phyloP scores from a whole-genome alignment of 2,888 invertebrate species.

The Camponotus fellah region DNA sequence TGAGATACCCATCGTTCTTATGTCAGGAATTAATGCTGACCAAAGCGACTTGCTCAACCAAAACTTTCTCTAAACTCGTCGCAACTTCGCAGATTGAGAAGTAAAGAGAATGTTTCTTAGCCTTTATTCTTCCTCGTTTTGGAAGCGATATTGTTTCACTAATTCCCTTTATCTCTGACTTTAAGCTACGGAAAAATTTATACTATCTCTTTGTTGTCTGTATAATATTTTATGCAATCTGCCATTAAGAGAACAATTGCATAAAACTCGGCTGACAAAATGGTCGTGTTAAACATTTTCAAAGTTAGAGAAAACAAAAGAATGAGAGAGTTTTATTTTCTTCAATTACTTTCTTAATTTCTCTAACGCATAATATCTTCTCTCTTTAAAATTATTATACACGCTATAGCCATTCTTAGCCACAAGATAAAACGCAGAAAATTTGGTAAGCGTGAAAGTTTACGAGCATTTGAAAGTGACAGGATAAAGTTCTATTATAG shows the following conservation, averaged over 20 bases:
- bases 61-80: constrained; percentile 75
- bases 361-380: neutral
- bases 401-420: neutral
- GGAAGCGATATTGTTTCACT: constrained; percentile 9
- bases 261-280: neutral
- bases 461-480: neutral
- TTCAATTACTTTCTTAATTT: constrained; percentile 3
- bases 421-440: neutral
- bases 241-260: neutral
- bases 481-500: neutral
- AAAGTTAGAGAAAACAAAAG: neutral
- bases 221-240: neutral
- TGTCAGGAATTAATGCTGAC: constrained; percentile 73
- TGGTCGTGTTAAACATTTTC: neutral
- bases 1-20: constrained; percentile 67
- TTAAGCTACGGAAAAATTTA: neutral
- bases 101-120: neutral
- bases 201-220: neutral
- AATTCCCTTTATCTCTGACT: neutral
- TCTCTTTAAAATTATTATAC: constrained; percentile 5
- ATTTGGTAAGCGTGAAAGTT: constrained; percentile 10
- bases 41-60: constrained; percentile 71
- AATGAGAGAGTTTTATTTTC: neutral
- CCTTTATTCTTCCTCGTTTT: neutral
- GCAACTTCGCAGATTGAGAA: constrained; percentile 44